Evolutionary conservation across 2,113 vertebrate genomes (phyloP).

Genomic region (Natator depressus): DNA sequence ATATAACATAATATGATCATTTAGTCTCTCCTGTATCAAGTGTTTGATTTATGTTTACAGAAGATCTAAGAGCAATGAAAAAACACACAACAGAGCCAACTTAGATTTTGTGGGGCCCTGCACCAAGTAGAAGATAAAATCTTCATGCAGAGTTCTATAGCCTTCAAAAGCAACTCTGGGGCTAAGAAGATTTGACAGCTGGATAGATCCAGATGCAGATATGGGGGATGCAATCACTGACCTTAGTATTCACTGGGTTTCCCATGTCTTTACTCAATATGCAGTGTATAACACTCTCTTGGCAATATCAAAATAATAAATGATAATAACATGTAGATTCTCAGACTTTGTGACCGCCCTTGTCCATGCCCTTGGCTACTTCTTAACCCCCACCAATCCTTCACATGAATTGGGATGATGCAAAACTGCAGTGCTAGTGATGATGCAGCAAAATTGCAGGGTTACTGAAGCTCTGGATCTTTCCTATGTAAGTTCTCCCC

Average conservation of each 20-base stretch:
- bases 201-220: neutral
- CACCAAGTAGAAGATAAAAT: neutral
- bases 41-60: neutral
- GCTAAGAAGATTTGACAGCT: neutral
- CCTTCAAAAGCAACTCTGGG: neutral
- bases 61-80: neutral
- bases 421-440: constrained; percentile 15
- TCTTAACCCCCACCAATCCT: neutral
- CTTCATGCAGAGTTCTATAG: neutral
- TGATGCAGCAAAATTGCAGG: constrained; percentile 23
- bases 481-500: neutral
- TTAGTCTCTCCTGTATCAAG: neutral
- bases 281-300: neutral
- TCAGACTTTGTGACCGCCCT: neutral
- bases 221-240: neutral
- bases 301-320: neutral
- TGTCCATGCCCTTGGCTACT: neutral
- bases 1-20: neutral
- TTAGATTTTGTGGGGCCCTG: neutral
- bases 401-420: neutral
- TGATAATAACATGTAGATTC: neutral
- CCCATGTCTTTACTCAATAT: neutral
- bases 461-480: neutral
- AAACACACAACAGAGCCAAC: neutral
- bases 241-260: neutral